Conservation (phyloP, 2,797 vertebrate genomes). For the Lates japonicus region DNA sequence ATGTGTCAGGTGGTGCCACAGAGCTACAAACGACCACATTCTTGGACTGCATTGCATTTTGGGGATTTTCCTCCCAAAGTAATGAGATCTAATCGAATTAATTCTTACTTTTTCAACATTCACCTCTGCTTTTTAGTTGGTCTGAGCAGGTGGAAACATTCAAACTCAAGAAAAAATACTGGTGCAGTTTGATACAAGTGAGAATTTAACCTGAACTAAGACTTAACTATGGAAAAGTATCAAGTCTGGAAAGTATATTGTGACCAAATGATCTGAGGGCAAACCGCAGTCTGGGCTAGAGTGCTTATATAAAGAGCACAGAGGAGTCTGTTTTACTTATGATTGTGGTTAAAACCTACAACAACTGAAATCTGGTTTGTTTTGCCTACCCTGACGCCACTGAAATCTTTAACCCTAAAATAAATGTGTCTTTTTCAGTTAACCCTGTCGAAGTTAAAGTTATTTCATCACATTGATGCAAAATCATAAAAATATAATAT, state of each 20-base stretch:
- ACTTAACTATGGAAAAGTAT: not conserved
- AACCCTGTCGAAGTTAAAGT: too few relatives aligned
- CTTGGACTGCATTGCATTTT: constrained; percentile 33
- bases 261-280: constrained; percentile 23
- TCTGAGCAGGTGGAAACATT: constrained; percentile 15
- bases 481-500: too few relatives aligned
- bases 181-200: not conserved
- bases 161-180: not conserved
- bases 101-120: not conserved
- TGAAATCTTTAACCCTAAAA: constrained; percentile 52
- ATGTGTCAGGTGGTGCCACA: constrained; percentile 55
- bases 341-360: constrained; percentile 12
- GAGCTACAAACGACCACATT: constrained; percentile 50
- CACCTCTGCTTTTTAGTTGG: not conserved
- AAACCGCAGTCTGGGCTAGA: constrained; percentile 34
- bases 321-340: constrained; percentile 25
- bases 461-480: too few relatives aligned
- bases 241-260: constrained; percentile 23
- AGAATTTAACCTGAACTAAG: not conserved
- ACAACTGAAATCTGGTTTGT: constrained; percentile 26
- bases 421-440: too few relatives aligned
- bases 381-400: constrained; percentile 39
- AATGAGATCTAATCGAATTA: not conserved
- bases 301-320: not conserved
- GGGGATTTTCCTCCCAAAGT: constrained; percentile 41